These are phyloP conservation scores for Holotrichia oblita DNA, from an alignment of 1,140 invertebrate genomes.

Conservation along the genomic window DNA sequence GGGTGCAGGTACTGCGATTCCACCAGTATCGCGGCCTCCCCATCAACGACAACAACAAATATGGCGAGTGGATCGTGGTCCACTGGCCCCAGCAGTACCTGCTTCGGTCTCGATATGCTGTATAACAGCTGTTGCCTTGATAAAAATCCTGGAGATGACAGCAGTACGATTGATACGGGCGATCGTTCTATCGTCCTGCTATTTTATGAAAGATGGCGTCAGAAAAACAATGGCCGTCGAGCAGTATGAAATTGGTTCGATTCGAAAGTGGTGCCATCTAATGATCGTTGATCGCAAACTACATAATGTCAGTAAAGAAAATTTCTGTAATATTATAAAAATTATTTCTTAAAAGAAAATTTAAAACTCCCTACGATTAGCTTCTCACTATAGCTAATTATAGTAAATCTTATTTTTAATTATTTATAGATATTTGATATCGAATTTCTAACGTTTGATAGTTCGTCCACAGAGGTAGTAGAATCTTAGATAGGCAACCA, in stretches of 20 bases:
- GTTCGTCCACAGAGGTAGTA: too few species aligned
- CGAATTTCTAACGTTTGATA: too few species aligned
- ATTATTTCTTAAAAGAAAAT: too few species aligned
- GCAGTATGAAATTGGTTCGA: background rate
- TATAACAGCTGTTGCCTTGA: constrained; percentile 38
- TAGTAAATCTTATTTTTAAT: too few species aligned
- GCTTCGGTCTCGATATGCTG: constrained; percentile 27
- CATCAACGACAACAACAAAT: constrained; percentile 70
- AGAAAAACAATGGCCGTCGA: background rate
- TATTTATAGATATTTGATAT: too few species aligned
- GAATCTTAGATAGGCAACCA: too few species aligned
- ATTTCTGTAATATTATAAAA: too few species aligned
- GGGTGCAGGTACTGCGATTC: constrained; percentile 45
- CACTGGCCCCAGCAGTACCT: constrained; percentile 46
- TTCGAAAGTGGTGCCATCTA: too few species aligned
- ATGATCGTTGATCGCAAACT: too few species aligned
- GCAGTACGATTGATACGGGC: constrained; percentile 6
- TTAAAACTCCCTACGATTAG: too few species aligned
- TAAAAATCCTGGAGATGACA: constrained; percentile 34
- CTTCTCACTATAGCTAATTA: too few species aligned
- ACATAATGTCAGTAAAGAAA: too few species aligned
- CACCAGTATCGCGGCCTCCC: constrained; percentile 60
- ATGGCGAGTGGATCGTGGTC: constrained; percentile 63
- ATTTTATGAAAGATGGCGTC: background rate
- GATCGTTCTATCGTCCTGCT: background rate